Conservation (phyloP, 2,113 vertebrate species). For the Trochalopteron elliotii region DNA sequence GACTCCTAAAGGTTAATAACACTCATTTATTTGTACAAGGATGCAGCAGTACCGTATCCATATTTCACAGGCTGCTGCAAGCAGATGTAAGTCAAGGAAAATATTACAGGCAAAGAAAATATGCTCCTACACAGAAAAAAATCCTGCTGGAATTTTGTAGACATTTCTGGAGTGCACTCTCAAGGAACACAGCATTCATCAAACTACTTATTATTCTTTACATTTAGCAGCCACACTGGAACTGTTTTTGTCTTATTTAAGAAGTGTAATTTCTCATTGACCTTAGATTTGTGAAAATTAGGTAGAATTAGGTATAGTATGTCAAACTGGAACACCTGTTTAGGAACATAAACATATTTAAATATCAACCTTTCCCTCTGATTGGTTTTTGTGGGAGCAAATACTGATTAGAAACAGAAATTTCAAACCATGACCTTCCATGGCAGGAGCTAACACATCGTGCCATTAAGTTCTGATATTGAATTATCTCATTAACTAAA, state of each 20-base stretch:
- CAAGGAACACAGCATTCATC: neutral
- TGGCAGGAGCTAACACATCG: constrained; percentile 28
- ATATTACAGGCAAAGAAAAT: neutral
- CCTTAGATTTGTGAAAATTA: constrained; percentile 68
- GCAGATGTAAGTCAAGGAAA: neutral
- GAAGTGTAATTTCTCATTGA: constrained; percentile 56
- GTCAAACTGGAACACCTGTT: constrained; percentile 73
- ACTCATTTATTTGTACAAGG: neutral
- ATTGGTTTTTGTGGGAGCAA: constrained; percentile 70
- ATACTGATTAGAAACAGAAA: constrained; percentile 70
- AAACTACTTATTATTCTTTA: constrained; percentile 15
- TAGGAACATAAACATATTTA: constrained; percentile 75
- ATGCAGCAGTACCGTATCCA: neutral
- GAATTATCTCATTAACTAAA: constrained; percentile 49
- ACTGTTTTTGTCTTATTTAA: constrained; percentile 29
- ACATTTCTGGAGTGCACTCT: neutral
- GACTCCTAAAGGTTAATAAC: neutral
- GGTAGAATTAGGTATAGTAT: constrained; percentile 54
- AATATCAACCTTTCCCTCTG: constrained; percentile 75
- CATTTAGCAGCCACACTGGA: neutral
- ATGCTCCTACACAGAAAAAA: neutral
- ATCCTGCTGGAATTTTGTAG: neutral
- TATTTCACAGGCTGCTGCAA: neutral
- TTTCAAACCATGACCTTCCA: constrained; percentile 69
- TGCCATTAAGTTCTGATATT: constrained; percentile 14